Evolutionary conservation across 2,113 vertebrate species (phyloP).

Genomic region (Dendrocopos noguchii): DNA sequence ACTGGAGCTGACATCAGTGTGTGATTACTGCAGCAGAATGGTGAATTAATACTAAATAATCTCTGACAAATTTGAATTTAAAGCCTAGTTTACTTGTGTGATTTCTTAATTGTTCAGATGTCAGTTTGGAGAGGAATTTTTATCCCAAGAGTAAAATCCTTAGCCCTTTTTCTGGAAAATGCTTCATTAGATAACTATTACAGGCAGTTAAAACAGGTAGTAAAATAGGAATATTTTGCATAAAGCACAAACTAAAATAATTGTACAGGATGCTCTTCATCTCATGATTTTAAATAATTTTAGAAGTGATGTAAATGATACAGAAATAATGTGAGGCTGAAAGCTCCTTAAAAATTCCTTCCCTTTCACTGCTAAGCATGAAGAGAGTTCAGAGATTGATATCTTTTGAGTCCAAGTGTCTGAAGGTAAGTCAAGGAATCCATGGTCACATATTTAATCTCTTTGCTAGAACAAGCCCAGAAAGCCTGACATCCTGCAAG

Average conservation of each 20-base stretch:
- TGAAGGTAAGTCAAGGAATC: not conserved
- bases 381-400: not conserved
- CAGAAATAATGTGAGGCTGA: not conserved
- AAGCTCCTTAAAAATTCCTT: not conserved
- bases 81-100: not conserved
- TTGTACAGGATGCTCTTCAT: not conserved
- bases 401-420: not conserved
- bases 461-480: not conserved
- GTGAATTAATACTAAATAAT: not conserved
- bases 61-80: not conserved
- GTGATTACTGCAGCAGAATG: not conserved
- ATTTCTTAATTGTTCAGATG: not conserved
- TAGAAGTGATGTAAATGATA: not conserved
- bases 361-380: not conserved
- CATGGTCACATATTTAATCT: not conserved
- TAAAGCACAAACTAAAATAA: not conserved
- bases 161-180: not conserved
- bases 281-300: not conserved
- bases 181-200: not conserved
- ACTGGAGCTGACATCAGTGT: not conserved
- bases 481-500: not conserved
- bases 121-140: not conserved
- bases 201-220: not conserved
- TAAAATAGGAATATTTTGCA: not conserved
- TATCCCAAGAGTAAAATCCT: not conserved